Evolutionary conservation across 1,140 invertebrate species (phyloP), one percentile per base, ranked within the genome.

Genomic region (Rhysida immarginata): DNA sequence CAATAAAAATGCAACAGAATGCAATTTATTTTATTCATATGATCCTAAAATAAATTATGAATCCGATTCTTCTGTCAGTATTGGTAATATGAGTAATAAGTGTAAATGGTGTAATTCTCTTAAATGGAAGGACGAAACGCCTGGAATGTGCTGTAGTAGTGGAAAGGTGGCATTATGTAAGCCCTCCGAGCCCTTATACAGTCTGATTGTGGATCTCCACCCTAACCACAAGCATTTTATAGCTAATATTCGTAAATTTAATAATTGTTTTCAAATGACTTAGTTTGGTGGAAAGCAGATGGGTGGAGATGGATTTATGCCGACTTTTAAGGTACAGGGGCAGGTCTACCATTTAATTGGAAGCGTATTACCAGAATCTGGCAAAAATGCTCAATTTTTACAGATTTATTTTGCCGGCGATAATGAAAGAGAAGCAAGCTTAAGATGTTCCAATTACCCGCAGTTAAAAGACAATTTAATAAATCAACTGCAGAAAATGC

Each of bases 341-440:
- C 69, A 74, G 59, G 62, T 74, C n/a, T 75, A 75, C 60, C 71
- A 74, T 61, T 57, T 54, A 59, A 65, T 68, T 50, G 69, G 64
- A 21, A 65, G 64, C 61, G 35, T 73, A 50, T 45, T 68, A 42
- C 68, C 68, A 59, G 48, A 49, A 14, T 43, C 56, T 44, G 26
- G 63, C 59, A 59, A 62, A 18, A 25, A 67, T 53, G 58, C 59
- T 42, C 65, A 69, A 64, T 72, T 71, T 69, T 58, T 70, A 35
- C 67, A 73, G n/a, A n/a, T n/a, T n/a, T n/a, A n/a, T n/a, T n/a
- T n/a, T n/a, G n/a, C n/a, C n/a, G n/a, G n/a, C n/a, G n/a, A n/a
- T n/a, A n/a, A n/a, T n/a, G n/a, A n/a, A n/a, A n/a, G n/a, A n/a
- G n/a, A n/a, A n/a, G n/a, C n/a, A n/a, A n/a, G n/a, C n/a, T n/a